Conservation (phyloP, 2,888 invertebrate genomes). For the Ectemnius lituratus region DNA sequence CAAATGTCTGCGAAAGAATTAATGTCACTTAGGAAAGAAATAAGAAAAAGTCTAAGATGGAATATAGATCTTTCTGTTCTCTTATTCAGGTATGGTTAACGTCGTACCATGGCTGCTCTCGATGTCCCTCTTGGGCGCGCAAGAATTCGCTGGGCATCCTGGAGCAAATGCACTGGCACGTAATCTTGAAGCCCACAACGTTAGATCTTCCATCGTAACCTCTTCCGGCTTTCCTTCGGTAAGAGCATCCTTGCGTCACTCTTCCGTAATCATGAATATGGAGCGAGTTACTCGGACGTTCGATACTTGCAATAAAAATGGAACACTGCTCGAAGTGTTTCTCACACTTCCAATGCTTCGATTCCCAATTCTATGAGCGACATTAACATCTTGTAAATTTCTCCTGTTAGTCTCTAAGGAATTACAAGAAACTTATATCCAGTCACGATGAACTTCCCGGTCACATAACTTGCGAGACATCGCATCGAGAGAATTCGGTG, state of each 20-base stretch:
- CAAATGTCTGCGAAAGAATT: neutral
- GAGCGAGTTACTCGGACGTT: neutral
- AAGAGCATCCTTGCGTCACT: constrained; percentile 14
- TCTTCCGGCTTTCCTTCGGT: constrained; percentile 57
- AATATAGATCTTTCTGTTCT: neutral
- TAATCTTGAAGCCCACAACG: constrained; percentile 66
- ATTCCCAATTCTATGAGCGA: too few species aligned
- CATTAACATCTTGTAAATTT: too few species aligned
- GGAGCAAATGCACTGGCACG: constrained; percentile 64
- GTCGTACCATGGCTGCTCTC: constrained; percentile 75
- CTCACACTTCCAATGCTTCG: too few species aligned
- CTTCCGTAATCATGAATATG: neutral
- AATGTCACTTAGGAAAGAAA: neutral
- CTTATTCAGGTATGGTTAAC: constrained; percentile 69
- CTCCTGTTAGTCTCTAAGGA: constrained; percentile 38
- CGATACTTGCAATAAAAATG: neutral
- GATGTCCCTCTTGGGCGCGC: constrained; percentile 74
- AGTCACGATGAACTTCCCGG: constrained; percentile 42
- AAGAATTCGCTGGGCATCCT: constrained; percentile 64
- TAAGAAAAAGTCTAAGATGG: neutral
- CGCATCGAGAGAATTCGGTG: constrained; percentile 32
- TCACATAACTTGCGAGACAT: constrained; percentile 43
- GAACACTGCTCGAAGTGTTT: too few species aligned
- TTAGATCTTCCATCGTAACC: constrained; percentile 20
- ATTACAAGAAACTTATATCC: constrained; percentile 42